Evolutionary conservation across 1,140 invertebrate species (phyloP).

Genomic region (Drosophila repleta): DNA sequence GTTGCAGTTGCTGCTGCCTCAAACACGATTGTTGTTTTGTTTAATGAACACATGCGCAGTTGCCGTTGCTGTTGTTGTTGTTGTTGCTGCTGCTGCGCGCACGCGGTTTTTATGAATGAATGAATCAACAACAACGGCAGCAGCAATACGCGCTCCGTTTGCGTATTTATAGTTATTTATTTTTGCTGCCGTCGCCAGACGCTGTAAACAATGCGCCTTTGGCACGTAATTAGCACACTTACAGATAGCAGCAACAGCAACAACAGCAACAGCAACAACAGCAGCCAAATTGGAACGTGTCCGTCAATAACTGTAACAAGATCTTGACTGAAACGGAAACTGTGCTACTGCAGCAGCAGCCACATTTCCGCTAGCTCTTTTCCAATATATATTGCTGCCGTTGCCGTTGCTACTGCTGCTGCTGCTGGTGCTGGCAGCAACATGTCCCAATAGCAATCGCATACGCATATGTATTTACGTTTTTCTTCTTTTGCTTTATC

Average conservation of each 20-base stretch:
- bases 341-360: slow-evolving; percentile 39
- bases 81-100: slow-evolving; percentile 40
- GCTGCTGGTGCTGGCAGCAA: neutral
- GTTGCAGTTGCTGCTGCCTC: slow-evolving; percentile 29
- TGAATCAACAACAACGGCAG: slow-evolving; percentile 56
- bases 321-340: slow-evolving; percentile 64
- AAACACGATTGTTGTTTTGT: slow-evolving; percentile 39
- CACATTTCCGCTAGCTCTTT: slow-evolving; percentile 48
- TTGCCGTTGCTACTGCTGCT: too few species aligned
- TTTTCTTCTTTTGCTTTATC: slow-evolving; percentile 16
- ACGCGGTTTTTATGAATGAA: slow-evolving; percentile 73
- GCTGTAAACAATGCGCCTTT: slow-evolving; percentile 78
- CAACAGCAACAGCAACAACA: slow-evolving; percentile 17
- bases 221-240: slow-evolving; percentile 80
- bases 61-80: slow-evolving; percentile 32
- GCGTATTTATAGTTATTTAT: slow-evolving; percentile 78
- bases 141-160: slow-evolving; percentile 45
- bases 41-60: slow-evolving; percentile 52
- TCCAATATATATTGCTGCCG: neutral
- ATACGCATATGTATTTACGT: slow-evolving; percentile 14
- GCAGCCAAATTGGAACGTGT: slow-evolving; percentile 70
- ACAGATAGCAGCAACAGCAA: slow-evolving; percentile 36
- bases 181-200: slow-evolving; percentile 50
- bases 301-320: slow-evolving; percentile 80
- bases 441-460: slow-evolving; percentile 21